Evolutionary conservation across 2,888 invertebrate species (phyloP).

Genomic region (Rhodophaea formosa): DNA sequence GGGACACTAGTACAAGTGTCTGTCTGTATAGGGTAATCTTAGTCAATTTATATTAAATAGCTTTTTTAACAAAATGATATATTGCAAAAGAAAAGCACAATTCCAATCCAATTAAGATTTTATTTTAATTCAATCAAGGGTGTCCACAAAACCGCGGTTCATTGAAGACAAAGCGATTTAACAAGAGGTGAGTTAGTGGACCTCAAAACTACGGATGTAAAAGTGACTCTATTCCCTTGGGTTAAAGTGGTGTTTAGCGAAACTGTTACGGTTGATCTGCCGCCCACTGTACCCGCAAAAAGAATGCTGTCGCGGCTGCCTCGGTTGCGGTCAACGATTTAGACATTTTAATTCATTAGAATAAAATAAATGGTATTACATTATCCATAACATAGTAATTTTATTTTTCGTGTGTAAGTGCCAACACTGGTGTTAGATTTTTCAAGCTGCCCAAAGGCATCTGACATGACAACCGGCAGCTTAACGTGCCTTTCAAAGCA

Average conservation of each 20-base stretch:
- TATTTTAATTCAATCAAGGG: constrained; percentile 3
- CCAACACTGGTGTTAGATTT: too few species aligned
- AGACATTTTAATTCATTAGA: background rate
- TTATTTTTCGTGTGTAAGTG: too few species aligned
- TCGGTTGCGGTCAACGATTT: constrained; percentile 8
- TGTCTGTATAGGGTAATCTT: too few species aligned
- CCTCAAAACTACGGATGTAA: background rate
- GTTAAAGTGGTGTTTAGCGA: background rate
- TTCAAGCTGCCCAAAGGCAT: too few species aligned
- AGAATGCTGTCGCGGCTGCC: constrained; percentile 3
- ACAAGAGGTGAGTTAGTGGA: constrained; percentile 1
- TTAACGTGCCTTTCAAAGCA: too few species aligned
- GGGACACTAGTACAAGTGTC: too few species aligned
- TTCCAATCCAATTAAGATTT: background rate
- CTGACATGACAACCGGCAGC: too few species aligned
- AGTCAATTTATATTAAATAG: too few species aligned
- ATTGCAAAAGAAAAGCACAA: background rate
- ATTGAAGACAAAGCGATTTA: constrained; percentile 4
- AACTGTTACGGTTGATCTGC: background rate
- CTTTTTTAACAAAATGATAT: too few species aligned
- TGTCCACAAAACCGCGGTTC: background rate
- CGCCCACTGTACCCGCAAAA: background rate
- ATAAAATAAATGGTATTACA: background rate
- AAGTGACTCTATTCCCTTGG: background rate
- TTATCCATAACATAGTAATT: too few species aligned